Base-by-base conservation (phyloP, 2,113 vertebrate species). In the Alosa alosa region DNA sequence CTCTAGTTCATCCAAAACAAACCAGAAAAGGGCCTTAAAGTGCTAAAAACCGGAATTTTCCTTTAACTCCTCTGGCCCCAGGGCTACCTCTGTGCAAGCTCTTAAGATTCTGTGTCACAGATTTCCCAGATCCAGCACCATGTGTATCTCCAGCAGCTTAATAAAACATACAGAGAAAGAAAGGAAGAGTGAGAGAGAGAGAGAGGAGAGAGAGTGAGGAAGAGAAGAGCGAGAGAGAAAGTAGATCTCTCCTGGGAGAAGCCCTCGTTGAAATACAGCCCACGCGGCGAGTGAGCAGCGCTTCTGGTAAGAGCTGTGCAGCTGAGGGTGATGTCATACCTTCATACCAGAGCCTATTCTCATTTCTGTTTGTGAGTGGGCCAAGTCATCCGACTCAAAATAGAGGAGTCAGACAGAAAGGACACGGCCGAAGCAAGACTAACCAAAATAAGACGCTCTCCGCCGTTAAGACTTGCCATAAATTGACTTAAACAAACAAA, bases 241-340 rank as follows among this genome's bases (percentile, higher is more conserved):
- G 31, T 78, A 4, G 25, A 39, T 39, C 72, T 78, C 72, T 39
- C 72, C 31, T 41, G 72, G 72, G 72, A 78, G 72, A 78, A 78
- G 72, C 72, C 72, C 72, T 78, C 31, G 31, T 11, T 78, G 72
- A 78, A 72, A 72, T 72, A 72, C n/a, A 10, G 64, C 64, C 64
- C 64, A 72, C 64, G 64, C 25, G 10, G 64, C 15, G 31, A 39
- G 72, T 31, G 11, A 39, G 72, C 72, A 15, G 72, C 13, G 72
- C 72, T 78, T 78, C 72, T 78, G 86, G 64, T 9, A 46, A 86
- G 57, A 78, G n/a, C 45, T 0, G 8, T 44, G 64, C 86, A 87
- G 81, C 86, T 85, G 83, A 82, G 46, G 82, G 46, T 87, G 81
- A 87, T 60, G 47, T 85, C 86, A 87, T 78, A 22, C 46, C 25